Base-by-base conservation (phyloP, 2,113 vertebrate species). In the Upupa epops region DNA sequence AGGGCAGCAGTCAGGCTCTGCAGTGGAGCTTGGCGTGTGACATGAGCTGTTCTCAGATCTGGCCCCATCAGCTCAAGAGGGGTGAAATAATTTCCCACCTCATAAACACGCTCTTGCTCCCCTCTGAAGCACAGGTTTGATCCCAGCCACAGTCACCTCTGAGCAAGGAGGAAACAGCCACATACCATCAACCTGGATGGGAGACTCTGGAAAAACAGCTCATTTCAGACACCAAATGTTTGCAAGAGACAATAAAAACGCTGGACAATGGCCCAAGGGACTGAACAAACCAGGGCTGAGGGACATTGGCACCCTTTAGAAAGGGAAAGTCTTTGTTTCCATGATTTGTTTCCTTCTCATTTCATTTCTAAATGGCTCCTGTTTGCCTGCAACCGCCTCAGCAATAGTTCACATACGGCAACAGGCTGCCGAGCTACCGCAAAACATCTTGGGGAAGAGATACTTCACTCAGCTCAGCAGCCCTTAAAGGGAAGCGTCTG, bases 341-440 rank as follows among this genome's bases (percentile, higher is more conserved):
- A 31, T 59, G 82, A 70, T 82, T 86, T 61, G 14, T 75, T 94
- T 69, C 68, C 26, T 90, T 79, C 73, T 81, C 54, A 61, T 84
- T 91, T 88, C 22, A 68, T 81, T 93, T 84, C 86, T 92, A 84
- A 94, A 93, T 13, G 63, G 32, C 37, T 90, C 59, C 42, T 54
- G 40, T 61, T 70, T 88, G 49, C 77, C 70, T 74, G 65, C 83
- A 72, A 21, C 26, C 0, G 0, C 65, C 63, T 60, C 78, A 28
- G 93, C 82, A 80, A 74, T 92, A 84, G 46, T 69, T 96, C 77
- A 84, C 0, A 5, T 19, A 48, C 52, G 60, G 64, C 22, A 90
- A 71, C 73, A 34, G 40, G 40, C 40, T 3, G 29, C 48, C 83
- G 90, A 34, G 28, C 77, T 66, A 60, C 55, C 5, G 4, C 66